Evolutionary conservation across 1,140 invertebrate genomes (phyloP), one percentile per base, ranked within the genome.

Genomic region (Magallana gigas): DNA sequence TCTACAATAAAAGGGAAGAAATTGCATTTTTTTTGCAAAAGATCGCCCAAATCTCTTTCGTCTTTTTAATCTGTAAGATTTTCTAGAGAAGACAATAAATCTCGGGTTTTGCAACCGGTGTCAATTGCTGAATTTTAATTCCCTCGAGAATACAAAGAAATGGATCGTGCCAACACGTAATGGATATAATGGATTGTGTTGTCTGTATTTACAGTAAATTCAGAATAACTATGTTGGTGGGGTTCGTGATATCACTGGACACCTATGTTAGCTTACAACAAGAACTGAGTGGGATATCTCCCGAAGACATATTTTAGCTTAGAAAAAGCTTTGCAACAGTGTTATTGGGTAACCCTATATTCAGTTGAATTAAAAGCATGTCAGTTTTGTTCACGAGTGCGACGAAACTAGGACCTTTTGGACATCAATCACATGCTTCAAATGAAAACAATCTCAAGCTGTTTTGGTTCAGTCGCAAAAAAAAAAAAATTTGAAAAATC

Each of bases 151-250:
- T 29, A 76, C 23, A 18, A 76, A 76, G 23, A 76, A 76, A 76
- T 29, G 23, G 68, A 76, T 29, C 68, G 68, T 76, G 68, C 68
- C 12, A 18, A 76, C 68, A 76, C 68, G 68, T 76, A 76, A 76
- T 76, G 68, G 18, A 76, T 29, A 76, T 29, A 23, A 48, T 48
- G 36, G 36, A 48, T 48, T 48, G 36, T 48, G 36, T 48, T 48
- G 36, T 5, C 3, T 1, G 36, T 48, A 48, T 48, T 48, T 5
- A 48, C 36, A 48, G 36, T 48, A 1, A 2, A 48, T 48, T 48
- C 36, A 48, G 36, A 48, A 48, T 48, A 48, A 48, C 36, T 48
- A 5, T 1, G 36, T 36, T 0, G 36, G 2, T 1, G 36, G 5
- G 36, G 36, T 48, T 48, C 36, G 36, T 48, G 36, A 48, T 48